Base-by-base conservation (phyloP, 2,888 invertebrate species). In the Hypomecis atomaria region DNA sequence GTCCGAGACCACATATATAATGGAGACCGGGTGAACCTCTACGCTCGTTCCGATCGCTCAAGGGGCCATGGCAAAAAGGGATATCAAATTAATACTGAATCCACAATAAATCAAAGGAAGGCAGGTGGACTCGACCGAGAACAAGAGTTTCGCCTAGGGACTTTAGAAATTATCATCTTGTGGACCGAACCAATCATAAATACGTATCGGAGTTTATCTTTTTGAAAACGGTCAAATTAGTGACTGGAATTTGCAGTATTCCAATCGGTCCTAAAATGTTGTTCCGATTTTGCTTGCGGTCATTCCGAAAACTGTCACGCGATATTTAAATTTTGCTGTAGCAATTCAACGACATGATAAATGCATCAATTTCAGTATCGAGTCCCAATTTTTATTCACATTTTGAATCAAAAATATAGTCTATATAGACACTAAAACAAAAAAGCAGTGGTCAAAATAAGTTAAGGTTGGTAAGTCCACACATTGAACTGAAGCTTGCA, bases 71-170 rank as follows among this genome's bases (percentile, higher is more conserved):
- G 88, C 90, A 90, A 90, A 90, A 91, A 90, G 91, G 92, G 87
- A 92, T 92, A 92, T 92, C 92, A 92, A 92, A 92, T 92, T 92
- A 92, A 91, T 92, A 89, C 87, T 90, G 92, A 92, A 92, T 92
- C 88, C 91, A 90, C 92, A 91, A 92, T 92, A 92, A 92, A 92
- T 92, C 92, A 92, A 88, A 87, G 78, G 76, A 71, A 81, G 89
- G 92, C 92, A 92, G 92, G 92, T 92, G 92, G 89, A 90, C 84
- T 82, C 77, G 81, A 84, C 86, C 85, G 82, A 84, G 85, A 86
- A 83, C 82, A 83, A 85, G 84, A 86, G 81, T 87, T 86, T 89
- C 73, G 92, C 92, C 92, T 90, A 85, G 84, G 92, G 92, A 86
- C 86, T 89, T 89, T 84, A 84, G 87, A 89, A 89, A 91, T 91